Evolutionary conservation across 2,888 invertebrate species (phyloP).

Genomic region (Sclerodermus sp.): DNA sequence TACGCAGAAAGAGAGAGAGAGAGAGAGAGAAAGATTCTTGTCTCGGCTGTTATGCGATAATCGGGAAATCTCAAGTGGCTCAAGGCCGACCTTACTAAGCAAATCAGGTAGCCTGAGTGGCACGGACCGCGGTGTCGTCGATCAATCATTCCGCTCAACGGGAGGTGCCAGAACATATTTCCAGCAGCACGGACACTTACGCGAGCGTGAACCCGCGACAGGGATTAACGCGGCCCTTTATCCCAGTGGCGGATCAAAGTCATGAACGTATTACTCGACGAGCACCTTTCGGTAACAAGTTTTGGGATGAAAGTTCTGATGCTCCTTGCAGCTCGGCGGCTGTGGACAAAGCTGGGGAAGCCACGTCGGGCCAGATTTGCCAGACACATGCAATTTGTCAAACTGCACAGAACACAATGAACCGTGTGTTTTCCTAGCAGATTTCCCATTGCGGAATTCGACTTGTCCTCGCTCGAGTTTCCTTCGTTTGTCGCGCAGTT

Average conservation of each 20-base stretch:
- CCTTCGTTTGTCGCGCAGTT: too few species aligned
- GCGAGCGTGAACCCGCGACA: slow-evolving; percentile 1
- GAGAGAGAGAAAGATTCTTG: too few species aligned
- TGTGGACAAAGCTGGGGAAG: too few species aligned
- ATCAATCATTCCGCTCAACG: neutral
- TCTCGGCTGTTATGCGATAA: too few species aligned
- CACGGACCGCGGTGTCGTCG: neutral
- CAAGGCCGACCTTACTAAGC: too few species aligned
- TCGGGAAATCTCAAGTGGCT: too few species aligned
- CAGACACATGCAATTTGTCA: slow-evolving; percentile 37
- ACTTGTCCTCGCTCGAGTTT: slow-evolving; percentile 16
- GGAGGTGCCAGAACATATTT: too few species aligned
- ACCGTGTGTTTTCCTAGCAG: slow-evolving; percentile 42
- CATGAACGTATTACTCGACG: neutral
- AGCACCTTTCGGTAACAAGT: neutral
- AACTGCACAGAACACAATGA: slow-evolving; percentile 32
- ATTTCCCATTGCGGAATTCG: slow-evolving; percentile 38
- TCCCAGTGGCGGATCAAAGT: slow-evolving; percentile 10
- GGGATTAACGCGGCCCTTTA: slow-evolving; percentile 12
- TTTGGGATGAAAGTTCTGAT: too few species aligned
- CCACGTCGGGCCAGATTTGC: slow-evolving; percentile 18
- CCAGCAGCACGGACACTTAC: neutral
- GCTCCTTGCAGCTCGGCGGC: too few species aligned
- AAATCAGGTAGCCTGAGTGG: too few species aligned
- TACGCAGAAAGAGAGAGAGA: too few species aligned